Percentiles rank a stretch among this genome's conserved stretches.
These are phyloP conservation scores for Myzus persicae DNA, from an alignment of 1,140 invertebrate genomes.

Conservation along the genomic window DNA sequence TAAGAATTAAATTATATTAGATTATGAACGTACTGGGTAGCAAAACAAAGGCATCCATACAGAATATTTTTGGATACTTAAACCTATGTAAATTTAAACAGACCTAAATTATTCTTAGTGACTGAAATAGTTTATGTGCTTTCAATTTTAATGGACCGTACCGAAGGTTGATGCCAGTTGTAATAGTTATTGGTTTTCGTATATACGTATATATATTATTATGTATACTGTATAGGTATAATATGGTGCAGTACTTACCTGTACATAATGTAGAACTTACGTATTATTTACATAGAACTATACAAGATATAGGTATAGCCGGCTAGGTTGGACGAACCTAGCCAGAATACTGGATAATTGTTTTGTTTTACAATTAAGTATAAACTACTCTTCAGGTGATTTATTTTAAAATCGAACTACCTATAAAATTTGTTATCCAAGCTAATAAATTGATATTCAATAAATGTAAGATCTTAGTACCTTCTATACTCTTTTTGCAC, in stretches of 20 bases:
- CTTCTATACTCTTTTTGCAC: neutral
- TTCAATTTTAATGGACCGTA: neutral
- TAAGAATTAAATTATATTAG: neutral
- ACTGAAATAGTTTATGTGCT: neutral
- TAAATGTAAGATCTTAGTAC: neutral
- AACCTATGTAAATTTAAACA: neutral
- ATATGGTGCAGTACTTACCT: neutral
- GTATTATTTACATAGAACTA: too few species aligned
- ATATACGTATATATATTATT: neutral
- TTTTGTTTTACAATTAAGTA: neutral
- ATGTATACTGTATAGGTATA: neutral
- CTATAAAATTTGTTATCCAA: neutral
- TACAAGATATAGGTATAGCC: too few species aligned
- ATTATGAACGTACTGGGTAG: neutral
- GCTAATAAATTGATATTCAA: neutral
- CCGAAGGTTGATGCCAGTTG: neutral
- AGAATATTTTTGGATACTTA: neutral
- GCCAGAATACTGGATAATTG: neutral
- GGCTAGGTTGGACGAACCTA: too few species aligned
- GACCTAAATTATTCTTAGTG: neutral
- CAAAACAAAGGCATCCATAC: neutral
- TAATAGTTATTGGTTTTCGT: neutral
- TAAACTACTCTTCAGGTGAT: neutral
- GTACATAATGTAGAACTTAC: neutral
- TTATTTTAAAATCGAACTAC: neutral